Evolutionary conservation across 2,888 invertebrate genomes (phyloP).

Genomic region (Brachyopa scutellaris): DNA sequence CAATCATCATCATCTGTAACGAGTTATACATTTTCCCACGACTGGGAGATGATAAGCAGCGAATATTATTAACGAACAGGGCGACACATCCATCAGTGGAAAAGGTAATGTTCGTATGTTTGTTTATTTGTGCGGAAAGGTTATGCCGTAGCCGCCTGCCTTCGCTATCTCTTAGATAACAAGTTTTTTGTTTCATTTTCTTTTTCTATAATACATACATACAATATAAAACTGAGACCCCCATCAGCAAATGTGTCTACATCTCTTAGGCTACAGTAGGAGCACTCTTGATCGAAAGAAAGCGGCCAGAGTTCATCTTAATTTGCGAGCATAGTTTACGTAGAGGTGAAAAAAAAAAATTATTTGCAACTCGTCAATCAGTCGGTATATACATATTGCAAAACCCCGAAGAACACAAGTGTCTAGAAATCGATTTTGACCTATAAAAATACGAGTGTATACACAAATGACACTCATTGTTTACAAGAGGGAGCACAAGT

Average conservation of each 20-base stretch:
- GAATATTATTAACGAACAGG: slow-evolving; percentile 57
- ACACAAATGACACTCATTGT: slow-evolving; percentile 72
- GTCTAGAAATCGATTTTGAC: slow-evolving; percentile 71
- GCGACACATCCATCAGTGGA: slow-evolving; percentile 8
- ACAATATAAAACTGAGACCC: slow-evolving; percentile 6
- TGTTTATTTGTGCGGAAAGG: neutral
- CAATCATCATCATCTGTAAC: slow-evolving; percentile 51
- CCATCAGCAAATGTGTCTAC: slow-evolving; percentile 2
- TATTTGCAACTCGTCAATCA: slow-evolving; percentile 7
- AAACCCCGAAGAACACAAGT: neutral
- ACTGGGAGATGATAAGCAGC: slow-evolving; percentile 62
- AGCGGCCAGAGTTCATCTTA: slow-evolving; percentile 3
- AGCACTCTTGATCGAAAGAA: slow-evolving; percentile 14
- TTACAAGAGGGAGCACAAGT: slow-evolving; percentile 71
- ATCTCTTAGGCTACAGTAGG: slow-evolving; percentile 8
- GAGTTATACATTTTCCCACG: slow-evolving; percentile 59
- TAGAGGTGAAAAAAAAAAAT: slow-evolving; percentile 9
- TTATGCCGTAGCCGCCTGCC: too few relatives aligned
- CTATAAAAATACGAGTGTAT: slow-evolving; percentile 70
- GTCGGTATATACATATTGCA: slow-evolving; percentile 21
- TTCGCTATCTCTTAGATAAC: slow-evolving; percentile 49
- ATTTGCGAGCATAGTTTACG: neutral
- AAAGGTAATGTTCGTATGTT: slow-evolving; percentile 48
- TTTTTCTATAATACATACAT: neutral
- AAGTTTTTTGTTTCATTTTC: slow-evolving; percentile 9